Evolutionary conservation across 2,797 vertebrate species (phyloP).

Genomic region (Sebastes miniatus): DNA sequence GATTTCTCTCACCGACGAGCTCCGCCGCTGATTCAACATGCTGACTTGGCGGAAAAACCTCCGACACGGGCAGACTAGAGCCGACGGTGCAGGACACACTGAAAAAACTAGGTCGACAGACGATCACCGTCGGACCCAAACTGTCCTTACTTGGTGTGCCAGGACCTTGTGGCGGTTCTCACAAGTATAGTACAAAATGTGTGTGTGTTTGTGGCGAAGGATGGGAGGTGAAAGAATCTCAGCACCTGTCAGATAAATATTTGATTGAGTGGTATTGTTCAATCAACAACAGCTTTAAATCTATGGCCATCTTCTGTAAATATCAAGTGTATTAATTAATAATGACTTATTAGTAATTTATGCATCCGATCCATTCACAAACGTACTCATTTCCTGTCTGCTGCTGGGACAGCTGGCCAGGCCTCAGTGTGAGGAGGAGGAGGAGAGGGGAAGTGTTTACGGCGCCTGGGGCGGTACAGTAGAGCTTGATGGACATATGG

Average conservation of each 20-base stretch:
- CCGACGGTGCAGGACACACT: no score
- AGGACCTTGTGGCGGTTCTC: not conserved
- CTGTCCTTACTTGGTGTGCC: no score
- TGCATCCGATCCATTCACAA: slow-evolving; percentile 19
- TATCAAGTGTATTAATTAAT: slow-evolving; percentile 32
- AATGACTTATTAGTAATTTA: slow-evolving; percentile 50
- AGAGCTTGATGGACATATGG: slow-evolving; percentile 58
- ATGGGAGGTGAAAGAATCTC: not conserved
- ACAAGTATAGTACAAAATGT: not conserved
- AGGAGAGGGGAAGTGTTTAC: not conserved
- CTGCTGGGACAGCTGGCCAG: slow-evolving; percentile 56
- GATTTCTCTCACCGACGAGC: no score
- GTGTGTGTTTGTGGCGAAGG: not conserved
- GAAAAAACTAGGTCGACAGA: no score
- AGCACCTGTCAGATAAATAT: slow-evolving; percentile 52
- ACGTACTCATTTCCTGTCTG: slow-evolving; percentile 2
- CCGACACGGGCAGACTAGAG: no score
- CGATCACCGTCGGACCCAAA: no score
- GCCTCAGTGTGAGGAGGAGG: not conserved
- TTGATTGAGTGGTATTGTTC: slow-evolving; percentile 14
- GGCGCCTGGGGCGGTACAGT: slow-evolving; percentile 33
- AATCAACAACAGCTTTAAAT: not conserved
- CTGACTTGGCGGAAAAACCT: no score
- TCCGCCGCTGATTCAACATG: no score
- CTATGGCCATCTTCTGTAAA: not conserved